phyloP scores from a whole-genome alignment of 2,113 vertebrate genomes.

The Spizaetus ornatus region DNA sequence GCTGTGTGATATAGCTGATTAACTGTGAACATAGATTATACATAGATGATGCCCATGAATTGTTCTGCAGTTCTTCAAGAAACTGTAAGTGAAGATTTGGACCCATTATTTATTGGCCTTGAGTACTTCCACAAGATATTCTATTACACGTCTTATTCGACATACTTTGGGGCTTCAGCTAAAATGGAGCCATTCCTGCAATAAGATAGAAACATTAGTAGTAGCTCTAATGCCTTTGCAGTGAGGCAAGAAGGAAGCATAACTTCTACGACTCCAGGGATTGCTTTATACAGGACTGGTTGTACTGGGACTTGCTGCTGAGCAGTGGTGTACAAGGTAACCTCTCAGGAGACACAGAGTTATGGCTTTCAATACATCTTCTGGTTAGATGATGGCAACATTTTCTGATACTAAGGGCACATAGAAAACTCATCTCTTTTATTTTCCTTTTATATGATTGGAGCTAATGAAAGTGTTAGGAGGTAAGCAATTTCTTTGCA shows the following conservation, averaged over 20 bases:
- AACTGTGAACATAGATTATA: not conserved
- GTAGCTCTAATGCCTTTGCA: not conserved
- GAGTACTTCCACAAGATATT: not conserved
- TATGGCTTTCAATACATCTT: not conserved
- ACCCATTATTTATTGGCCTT: not conserved
- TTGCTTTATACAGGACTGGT: not conserved
- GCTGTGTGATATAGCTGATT: not conserved
- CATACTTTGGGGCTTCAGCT: not conserved
- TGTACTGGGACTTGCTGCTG: not conserved
- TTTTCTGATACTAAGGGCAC: not conserved
- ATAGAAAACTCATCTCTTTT: not conserved
- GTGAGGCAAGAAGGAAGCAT: not conserved
- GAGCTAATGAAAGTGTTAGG: not conserved
- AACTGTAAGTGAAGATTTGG: not conserved
- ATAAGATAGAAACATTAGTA: not conserved
- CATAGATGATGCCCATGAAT: not conserved
- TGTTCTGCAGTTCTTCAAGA: not conserved
- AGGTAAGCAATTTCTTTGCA: not conserved
- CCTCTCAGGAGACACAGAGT: not conserved
- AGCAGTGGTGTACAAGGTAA: not conserved
- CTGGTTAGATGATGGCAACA: not conserved
- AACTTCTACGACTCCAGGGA: accelerated
- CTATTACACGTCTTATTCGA: not conserved
- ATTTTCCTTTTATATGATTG: not conserved
- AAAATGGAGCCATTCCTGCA: not conserved